These are phyloP conservation scores for Gambusia holbrooki DNA, from an alignment of 2,113 vertebrate species.

Conservation along the genomic window DNA sequence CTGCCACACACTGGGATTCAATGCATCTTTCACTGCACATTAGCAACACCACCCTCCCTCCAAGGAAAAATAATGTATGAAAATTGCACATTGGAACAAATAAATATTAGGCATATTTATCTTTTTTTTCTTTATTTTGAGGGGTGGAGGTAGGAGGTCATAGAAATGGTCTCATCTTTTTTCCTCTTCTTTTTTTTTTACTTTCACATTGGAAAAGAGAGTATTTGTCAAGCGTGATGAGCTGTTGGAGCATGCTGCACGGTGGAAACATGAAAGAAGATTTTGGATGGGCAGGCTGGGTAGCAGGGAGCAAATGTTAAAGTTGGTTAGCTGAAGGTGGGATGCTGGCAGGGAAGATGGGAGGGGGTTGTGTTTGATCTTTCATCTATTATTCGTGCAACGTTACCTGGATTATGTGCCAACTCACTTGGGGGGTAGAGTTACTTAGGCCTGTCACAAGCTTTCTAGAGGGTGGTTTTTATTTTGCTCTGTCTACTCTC, in stretches of 20 bases:
- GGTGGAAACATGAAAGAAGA: conserved; percentile 61
- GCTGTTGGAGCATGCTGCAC: conserved; percentile 35
- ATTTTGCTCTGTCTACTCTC: conserved; percentile 49
- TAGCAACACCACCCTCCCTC: conserved; percentile 14
- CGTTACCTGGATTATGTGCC: conserved; percentile 72
- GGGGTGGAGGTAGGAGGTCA: conserved; percentile 15
- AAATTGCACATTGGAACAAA: conserved; percentile 35
- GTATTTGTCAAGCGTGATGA: conserved; percentile 72
- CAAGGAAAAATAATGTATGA: conserved; percentile 33
- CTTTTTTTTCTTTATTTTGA: not conserved
- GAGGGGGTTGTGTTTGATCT: conserved; percentile 58
- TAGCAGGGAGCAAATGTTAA: conserved; percentile 47
- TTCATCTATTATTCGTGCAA: conserved; percentile 68
- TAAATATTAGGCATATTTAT: conserved; percentile 38
- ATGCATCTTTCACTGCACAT: conserved; percentile 44
- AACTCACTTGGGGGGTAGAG: conserved; percentile 37
- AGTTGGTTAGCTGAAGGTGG: conserved; percentile 58
- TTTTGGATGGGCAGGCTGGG: conserved; percentile 54
- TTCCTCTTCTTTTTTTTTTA: conserved; percentile 38
- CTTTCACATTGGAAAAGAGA: conserved; percentile 39
- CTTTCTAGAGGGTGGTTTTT: conserved; percentile 55
- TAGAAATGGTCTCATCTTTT: conserved; percentile 20
- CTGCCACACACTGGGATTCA: conserved; percentile 27
- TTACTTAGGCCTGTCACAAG: conserved; percentile 66
- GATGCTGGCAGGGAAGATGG: conserved; percentile 39